Evolutionary conservation across 2,113 vertebrate genomes (phyloP).

Genomic region (Corythornis cristatus): DNA sequence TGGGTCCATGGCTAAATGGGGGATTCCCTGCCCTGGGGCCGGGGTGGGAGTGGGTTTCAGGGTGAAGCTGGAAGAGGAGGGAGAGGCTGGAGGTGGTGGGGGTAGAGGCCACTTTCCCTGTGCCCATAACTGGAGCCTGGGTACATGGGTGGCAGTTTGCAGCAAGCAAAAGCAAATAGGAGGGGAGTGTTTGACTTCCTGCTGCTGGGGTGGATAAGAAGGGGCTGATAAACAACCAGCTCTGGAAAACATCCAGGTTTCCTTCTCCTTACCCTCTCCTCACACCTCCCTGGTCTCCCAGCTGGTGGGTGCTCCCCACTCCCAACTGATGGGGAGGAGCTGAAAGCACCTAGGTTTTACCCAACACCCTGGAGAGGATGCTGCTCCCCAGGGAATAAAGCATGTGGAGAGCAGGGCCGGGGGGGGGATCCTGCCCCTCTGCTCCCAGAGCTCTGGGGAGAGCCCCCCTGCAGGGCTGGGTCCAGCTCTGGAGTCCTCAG

Average conservation of each 20-base stretch:
- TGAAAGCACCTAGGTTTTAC: not conserved
- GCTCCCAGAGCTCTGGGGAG: not conserved
- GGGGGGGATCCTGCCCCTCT: not conserved
- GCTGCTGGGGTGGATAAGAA: not conserved
- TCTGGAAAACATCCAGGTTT: not conserved
- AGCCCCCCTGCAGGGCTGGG: not conserved
- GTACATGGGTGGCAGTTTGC: not conserved
- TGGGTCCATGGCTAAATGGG: not conserved
- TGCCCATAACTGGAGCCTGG: not conserved
- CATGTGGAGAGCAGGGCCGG: not conserved
- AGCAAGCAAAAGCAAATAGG: conserved; percentile 7
- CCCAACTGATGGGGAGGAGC: not conserved
- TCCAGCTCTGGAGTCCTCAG: too few species aligned
- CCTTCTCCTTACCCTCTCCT: not conserved
- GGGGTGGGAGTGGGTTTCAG: not conserved
- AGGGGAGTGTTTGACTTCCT: not conserved
- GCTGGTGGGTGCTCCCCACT: rapidly evolving
- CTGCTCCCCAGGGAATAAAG: not conserved
- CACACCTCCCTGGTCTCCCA: not conserved
- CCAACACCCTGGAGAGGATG: not conserved
- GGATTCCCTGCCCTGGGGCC: not conserved
- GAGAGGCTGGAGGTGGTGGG: not conserved
- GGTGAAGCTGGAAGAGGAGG: not conserved
- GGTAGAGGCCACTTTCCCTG: not conserved
- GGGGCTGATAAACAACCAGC: not conserved